Conservation (phyloP, 2,888 invertebrate genomes). For the Coelopa pilipes region DNA sequence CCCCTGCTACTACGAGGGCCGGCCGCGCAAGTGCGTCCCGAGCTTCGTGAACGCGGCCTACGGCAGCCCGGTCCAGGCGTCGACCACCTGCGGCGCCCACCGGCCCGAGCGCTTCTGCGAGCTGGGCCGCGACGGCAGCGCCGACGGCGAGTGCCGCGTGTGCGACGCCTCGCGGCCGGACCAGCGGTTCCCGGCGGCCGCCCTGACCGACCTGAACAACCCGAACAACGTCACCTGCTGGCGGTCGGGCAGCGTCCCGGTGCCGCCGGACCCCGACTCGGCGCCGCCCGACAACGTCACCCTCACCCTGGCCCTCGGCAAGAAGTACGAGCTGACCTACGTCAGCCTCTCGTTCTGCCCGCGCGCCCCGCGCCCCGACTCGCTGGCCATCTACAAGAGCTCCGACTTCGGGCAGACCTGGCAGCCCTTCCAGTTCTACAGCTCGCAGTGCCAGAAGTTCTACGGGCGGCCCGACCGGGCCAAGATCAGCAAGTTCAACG, state of each 20-base stretch:
- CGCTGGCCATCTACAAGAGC: slow-evolving; percentile 96
- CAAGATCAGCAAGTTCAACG: slow-evolving; percentile 93
- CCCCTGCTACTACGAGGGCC: slow-evolving; percentile 91
- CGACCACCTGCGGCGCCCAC: slow-evolving; percentile 88
- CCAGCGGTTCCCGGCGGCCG: slow-evolving; percentile 80
- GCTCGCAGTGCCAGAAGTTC: slow-evolving; percentile 90
- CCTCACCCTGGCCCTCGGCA: slow-evolving; percentile 89
- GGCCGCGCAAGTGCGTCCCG: slow-evolving; percentile 91
- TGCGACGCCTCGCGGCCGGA: slow-evolving; percentile 86
- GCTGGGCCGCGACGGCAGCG: slow-evolving; percentile 63
- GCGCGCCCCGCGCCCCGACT: slow-evolving; percentile 91
- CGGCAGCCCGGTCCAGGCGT: slow-evolving; percentile 87
- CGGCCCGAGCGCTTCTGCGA: slow-evolving; percentile 84
- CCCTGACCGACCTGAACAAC: slow-evolving; percentile 96
- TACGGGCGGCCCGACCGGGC: slow-evolving; percentile 91
- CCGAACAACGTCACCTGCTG: slow-evolving; percentile 98
- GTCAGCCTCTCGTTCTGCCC: slow-evolving; percentile 97
- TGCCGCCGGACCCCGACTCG: slow-evolving; percentile 75
- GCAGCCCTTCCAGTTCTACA: slow-evolving; percentile 99
- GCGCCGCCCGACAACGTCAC: slow-evolving; percentile 94
- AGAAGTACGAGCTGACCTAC: slow-evolving; percentile 99
- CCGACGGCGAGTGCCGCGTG: slow-evolving; percentile 73
- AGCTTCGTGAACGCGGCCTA: slow-evolving; percentile 99
- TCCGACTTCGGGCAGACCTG: slow-evolving; percentile 96
- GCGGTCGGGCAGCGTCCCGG: slow-evolving; percentile 87